Evolutionary conservation across 2,113 vertebrate species (phyloP).

Genomic region (Microcebus griseorufus): DNA sequence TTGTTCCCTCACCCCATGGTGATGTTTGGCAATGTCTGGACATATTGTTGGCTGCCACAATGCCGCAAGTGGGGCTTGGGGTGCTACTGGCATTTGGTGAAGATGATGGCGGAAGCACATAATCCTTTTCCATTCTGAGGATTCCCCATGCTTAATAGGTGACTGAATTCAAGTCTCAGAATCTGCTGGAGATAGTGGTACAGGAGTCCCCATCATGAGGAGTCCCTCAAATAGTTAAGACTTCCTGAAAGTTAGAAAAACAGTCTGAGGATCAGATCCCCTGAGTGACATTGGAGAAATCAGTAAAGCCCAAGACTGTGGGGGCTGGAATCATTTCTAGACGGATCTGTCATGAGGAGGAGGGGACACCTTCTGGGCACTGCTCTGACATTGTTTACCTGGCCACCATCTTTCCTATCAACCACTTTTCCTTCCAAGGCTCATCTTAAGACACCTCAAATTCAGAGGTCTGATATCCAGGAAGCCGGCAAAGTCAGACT

Average conservation of each 20-base stretch:
- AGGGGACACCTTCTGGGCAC: neutral
- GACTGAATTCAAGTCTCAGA: neutral
- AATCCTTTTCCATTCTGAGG: neutral
- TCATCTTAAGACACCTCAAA: neutral
- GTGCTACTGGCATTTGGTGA: neutral
- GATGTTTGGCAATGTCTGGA: neutral
- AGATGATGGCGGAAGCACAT: neutral
- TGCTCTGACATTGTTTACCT: neutral
- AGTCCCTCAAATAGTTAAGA: neutral
- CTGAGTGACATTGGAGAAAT: neutral
- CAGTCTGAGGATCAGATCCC: neutral
- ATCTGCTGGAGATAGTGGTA: rapidly evolving
- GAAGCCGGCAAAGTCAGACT: neutral
- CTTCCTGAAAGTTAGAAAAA: neutral
- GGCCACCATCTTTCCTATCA: neutral
- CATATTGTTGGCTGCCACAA: neutral
- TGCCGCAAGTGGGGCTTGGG: neutral
- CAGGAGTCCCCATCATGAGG: neutral
- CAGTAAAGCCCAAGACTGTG: neutral
- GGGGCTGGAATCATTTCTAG: neutral
- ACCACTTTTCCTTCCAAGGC: neutral
- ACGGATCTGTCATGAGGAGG: neutral
- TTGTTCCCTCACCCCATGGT: neutral
- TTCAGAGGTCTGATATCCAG: neutral
- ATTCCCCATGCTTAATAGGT: neutral